Conservation (phyloP, 2,113 vertebrate species). For the Synchiropus splendidus region DNA sequence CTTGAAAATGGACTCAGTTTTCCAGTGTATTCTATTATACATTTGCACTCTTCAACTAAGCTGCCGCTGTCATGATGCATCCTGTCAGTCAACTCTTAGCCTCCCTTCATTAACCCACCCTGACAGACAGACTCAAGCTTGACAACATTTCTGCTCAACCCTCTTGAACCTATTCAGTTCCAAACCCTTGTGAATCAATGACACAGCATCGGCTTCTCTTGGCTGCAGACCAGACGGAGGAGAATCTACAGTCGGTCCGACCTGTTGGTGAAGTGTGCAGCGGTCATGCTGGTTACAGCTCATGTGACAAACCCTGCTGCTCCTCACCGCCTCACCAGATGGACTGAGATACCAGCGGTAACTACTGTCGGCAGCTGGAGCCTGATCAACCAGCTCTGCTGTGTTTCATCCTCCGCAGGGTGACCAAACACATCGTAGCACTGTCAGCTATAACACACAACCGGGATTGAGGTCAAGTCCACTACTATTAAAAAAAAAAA, state of each 20-base stretch:
- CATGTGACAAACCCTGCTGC: slow-evolving; percentile 58
- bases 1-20: too few species aligned
- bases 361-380: slow-evolving; percentile 34
- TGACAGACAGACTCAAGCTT: too few species aligned
- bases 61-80: too few species aligned
- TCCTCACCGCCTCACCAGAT: slow-evolving; percentile 24
- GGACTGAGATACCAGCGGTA: slow-evolving; percentile 29
- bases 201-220: slow-evolving; percentile 41
- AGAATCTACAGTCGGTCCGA: slow-evolving; percentile 1
- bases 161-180: too few species aligned
- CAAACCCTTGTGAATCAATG: slow-evolving; percentile 15
- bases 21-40: too few species aligned
- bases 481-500: neutral
- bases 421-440: slow-evolving; percentile 6
- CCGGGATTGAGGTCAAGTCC: neutral
- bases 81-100: too few species aligned
- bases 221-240: slow-evolving; percentile 9
- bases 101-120: too few species aligned
- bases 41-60: too few species aligned
- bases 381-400: slow-evolving; percentile 33
- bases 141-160: too few species aligned
- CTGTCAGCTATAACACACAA: neutral
- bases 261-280: slow-evolving; percentile 13
- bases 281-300: slow-evolving; percentile 37
- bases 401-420: neutral